These are phyloP conservation scores for Deilephila elpenor DNA, from an alignment of 2,888 invertebrate genomes.

Conservation along the genomic window DNA sequence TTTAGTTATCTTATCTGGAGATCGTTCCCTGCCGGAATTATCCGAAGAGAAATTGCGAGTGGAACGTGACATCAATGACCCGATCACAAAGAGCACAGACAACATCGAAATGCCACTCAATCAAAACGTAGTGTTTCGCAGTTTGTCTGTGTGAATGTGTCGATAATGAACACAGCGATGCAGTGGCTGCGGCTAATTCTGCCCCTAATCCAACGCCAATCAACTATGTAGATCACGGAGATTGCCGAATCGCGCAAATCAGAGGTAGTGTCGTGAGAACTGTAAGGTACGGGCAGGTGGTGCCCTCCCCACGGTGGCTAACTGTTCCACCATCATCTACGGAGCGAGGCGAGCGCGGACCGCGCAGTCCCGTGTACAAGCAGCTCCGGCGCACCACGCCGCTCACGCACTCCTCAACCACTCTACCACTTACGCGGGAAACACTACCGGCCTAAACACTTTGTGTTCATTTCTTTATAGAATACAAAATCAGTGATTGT, in stretches of 20 bases:
- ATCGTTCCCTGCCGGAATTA: slow-evolving; percentile 60
- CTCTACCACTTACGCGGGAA: slow-evolving; percentile 48
- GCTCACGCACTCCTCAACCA: slow-evolving; percentile 43
- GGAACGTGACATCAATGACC: slow-evolving; percentile 72
- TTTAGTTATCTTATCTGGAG: slow-evolving; percentile 70
- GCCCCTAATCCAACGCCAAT: slow-evolving; percentile 78
- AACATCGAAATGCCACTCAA: slow-evolving; percentile 71
- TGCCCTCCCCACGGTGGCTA: slow-evolving; percentile 77
- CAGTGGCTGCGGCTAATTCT: slow-evolving; percentile 58
- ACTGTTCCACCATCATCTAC: slow-evolving; percentile 77
- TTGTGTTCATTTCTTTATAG: slow-evolving; percentile 36
- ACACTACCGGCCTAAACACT: slow-evolving; percentile 41
- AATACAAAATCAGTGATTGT: slow-evolving; percentile 44
- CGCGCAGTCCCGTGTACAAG: slow-evolving; percentile 73
- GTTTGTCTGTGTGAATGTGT: slow-evolving; percentile 78
- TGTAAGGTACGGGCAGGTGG: slow-evolving; percentile 78
- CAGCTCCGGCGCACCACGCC: slow-evolving; percentile 72
- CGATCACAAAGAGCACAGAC: slow-evolving; percentile 50
- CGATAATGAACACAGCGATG: slow-evolving; percentile 67
- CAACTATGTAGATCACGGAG: slow-evolving; percentile 80
- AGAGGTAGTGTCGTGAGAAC: slow-evolving; percentile 80
- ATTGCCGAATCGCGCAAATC: slow-evolving; percentile 74
- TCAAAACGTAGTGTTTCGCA: slow-evolving; percentile 52
- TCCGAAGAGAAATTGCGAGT: slow-evolving; percentile 65
- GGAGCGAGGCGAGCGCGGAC: slow-evolving; percentile 64